Percentiles rank a stretch among this genome's conserved stretches.
These are phyloP conservation scores for Nemapogon koenigi DNA, from an alignment of 2,888 invertebrate genomes.

Conservation along the genomic window DNA sequence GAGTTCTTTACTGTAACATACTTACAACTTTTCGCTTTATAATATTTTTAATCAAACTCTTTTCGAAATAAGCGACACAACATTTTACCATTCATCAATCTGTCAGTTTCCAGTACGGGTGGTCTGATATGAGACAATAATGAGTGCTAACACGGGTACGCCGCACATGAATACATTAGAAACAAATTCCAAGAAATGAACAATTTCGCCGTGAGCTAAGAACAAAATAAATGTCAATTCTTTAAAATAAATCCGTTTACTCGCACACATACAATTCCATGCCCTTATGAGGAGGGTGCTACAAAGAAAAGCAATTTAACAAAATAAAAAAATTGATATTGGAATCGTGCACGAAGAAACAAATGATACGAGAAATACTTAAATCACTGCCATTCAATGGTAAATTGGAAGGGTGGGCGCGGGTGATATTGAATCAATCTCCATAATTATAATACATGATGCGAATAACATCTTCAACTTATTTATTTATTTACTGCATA, in stretches of 20 bases:
- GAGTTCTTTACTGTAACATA: no score
- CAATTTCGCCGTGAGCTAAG: constrained; percentile 49
- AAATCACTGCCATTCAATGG: constrained; percentile 32
- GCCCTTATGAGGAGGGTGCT: constrained; percentile 35
- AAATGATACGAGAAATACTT: constrained; percentile 62
- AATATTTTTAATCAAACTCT: no score
- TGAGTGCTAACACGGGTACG: no score
- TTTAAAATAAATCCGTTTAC: constrained; percentile 58
- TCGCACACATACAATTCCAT: constrained; percentile 22
- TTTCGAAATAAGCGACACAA: no score
- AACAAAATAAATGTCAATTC: constrained; percentile 54
- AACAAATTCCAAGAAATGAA: constrained; percentile 26
- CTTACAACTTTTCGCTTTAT: no score
- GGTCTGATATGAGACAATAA: no score
- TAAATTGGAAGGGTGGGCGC: background rate
- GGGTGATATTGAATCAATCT: no score
- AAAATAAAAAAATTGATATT: constrained; percentile 56
- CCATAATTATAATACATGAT: no score
- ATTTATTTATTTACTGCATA: no score
- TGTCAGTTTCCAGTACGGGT: no score
- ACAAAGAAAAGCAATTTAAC: constrained; percentile 62
- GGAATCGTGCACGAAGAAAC: constrained; percentile 37
- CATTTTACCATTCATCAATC: no score
- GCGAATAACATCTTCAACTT: no score
- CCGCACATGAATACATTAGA: background rate